phyloP scores from a whole-genome alignment of 2,888 invertebrate genomes.

The Gymnocheta viridis region DNA sequence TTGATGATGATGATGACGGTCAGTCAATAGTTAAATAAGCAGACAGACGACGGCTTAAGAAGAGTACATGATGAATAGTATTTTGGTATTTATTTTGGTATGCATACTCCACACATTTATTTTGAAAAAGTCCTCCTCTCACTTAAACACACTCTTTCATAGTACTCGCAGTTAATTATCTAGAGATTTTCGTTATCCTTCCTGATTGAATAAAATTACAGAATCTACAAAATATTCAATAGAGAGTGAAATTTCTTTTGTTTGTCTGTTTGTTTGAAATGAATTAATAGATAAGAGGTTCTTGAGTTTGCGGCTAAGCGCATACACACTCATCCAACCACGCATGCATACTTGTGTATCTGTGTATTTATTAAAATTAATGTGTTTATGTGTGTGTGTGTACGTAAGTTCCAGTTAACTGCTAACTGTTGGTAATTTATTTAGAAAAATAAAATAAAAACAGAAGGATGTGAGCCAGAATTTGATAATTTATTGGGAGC shows the following conservation, averaged over 20 bases:
- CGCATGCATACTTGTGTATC: not conserved
- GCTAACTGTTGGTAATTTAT: constrained; percentile 52
- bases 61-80: constrained; percentile 23
- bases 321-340: not conserved
- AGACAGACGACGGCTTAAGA: constrained; percentile 23
- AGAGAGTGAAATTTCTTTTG: constrained; percentile 29
- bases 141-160: constrained; percentile 6
- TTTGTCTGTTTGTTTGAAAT: not conserved
- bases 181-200: constrained; percentile 7
- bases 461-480: constrained; percentile 69
- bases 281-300: not conserved
- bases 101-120: constrained; percentile 65
- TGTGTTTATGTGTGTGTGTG: not conserved
- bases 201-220: not conserved
- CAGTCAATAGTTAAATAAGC: constrained; percentile 37
- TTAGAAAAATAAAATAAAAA: constrained; percentile 48
- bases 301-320: not conserved
- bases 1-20: constrained; percentile 43
- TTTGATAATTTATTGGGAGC: constrained; percentile 68
- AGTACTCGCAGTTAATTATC: constrained; percentile 46
- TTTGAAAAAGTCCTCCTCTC: constrained; percentile 21
- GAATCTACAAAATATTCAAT: not conserved
- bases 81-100: constrained; percentile 61
- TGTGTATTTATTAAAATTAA: not conserved
- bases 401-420: constrained; percentile 39